Base-by-base conservation (phyloP, 2,113 vertebrate species). In the Hypanus sabinus region DNA sequence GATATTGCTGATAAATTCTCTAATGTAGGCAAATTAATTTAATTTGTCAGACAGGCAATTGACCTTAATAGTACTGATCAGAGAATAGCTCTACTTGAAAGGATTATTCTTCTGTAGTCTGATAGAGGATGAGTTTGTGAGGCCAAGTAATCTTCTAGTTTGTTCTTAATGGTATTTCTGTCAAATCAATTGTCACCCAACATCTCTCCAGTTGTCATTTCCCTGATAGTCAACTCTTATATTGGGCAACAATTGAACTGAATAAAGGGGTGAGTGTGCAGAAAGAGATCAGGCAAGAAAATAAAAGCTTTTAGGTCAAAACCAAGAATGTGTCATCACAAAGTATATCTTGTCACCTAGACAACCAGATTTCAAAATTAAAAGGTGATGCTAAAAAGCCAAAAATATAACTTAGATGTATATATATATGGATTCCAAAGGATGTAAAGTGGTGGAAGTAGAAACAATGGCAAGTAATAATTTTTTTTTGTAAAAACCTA, bases 341-440 rank as follows among this genome's bases (percentile, higher is more conserved):
- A 88, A n/a, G 60, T 33, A 12, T 3, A 65, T 16, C 10, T 18
- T 87, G 83, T 87, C 60, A 55, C 83, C 83, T 60, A 12, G 83
- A n/a, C 83, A 87, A 87, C 83, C 27, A 14, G 81, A 87, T 9
- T 3, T 57, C 55, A 12, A 46, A 60, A 85, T 10, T 46, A 87
- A 11, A 62, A 33, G 62, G 60, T 20, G 65, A 88, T 11, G n/a
- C 65, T 65, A 65, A 88, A 88, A n/a, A 27, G 30, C 4, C 85
- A 62, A 88, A 85, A 88, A 30, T 62, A 62, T 65, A 65, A 88
- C 62, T 88, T 2, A 88, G 12, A 88, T 88, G 85, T 88, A 65
- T 88, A 9, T 88, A 46, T 46, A 46, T 62, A 16, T 20, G 12
- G 62, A 65, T 88, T 30, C 11, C 60, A 88, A 30, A 65, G 20